Evolutionary conservation across 2,888 invertebrate genomes (phyloP), one percentile per base, ranked within the genome.

Genomic region (Macropis europaea): DNA sequence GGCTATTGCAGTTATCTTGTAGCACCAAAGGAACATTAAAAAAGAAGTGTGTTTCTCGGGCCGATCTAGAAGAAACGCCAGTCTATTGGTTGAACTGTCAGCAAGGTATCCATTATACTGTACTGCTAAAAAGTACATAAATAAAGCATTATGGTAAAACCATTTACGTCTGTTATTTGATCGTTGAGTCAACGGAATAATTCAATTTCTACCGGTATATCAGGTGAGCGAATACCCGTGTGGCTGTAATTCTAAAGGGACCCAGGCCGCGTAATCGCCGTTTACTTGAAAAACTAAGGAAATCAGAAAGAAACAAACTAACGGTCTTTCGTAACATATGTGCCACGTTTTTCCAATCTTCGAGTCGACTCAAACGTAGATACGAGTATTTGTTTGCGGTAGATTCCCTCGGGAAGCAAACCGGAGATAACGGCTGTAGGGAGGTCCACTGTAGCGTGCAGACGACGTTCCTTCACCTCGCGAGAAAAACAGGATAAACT

Each of bases 361-460:
- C 19, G 13, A 32, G 67, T 53, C 53, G 61, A 45, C 59, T 17
- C 34, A 42, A 60, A 54, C 47, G 22, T 30, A 63, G 70, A 76
- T 76, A 76, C 24, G 56, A 54, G 64, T 82, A 81, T 84, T 83
- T 83, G 79, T 83, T 82, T 82, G 75, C 73, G 62, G 75, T 82
- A 74, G 81, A 78, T 78, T 82, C 66, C 74, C 62, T 54, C 30
- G 69, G 74, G 81, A 81, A 63, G 64, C 24, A 56, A 43, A 22
- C 53, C 32, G 17, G 43, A 60, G 73, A 79, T 76, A 76, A 76
- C 72, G 15, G 34, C 48, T 30, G 17, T 62, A 64, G 60, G 64
- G 78, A 75, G 59, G 72, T 72, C 68, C n/a, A 50, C 47, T 30
- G 11, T 13, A 11, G 43, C 26, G 11, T 34, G 38, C 48, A 59